Conservation (phyloP, 2,797 vertebrate genomes). For the Acipenser oxyrinchus region DNA sequence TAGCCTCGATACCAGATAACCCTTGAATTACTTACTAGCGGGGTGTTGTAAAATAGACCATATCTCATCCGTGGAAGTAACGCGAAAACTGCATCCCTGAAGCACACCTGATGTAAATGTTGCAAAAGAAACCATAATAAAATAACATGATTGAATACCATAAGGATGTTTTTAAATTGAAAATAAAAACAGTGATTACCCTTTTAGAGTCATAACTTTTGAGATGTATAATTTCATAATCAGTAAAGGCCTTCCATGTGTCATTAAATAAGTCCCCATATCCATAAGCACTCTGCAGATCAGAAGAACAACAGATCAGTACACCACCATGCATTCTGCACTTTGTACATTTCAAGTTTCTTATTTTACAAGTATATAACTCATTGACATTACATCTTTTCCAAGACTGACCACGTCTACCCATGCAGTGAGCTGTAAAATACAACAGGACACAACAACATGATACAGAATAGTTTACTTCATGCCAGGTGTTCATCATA, state of each 20-base stretch:
- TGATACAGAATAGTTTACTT: too few species aligned
- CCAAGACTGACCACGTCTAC: too few species aligned
- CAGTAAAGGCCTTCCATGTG: conserved; percentile 85
- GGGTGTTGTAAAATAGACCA: conserved; percentile 93
- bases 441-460: too few species aligned
- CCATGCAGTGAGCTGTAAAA: too few species aligned
- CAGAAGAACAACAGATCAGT: conserved; percentile 13
- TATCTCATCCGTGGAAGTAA: conserved; percentile 92
- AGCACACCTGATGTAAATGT: conserved; percentile 74
- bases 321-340: background rate
- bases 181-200: conserved; percentile 52
- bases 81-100: conserved; percentile 84
- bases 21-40: conserved; percentile 67
- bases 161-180: conserved; percentile 5
- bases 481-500: too few species aligned
- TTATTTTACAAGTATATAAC: too few species aligned
- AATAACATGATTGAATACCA: background rate
- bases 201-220: conserved; percentile 88
- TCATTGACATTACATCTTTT: too few species aligned
- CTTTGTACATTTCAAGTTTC: background rate
- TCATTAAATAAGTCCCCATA: conserved; percentile 92
- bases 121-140: conserved; percentile 11
- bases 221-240: conserved; percentile 79
- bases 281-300: conserved; percentile 74
- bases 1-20: too few species aligned